Evolutionary conservation across 2,888 invertebrate genomes (phyloP), one percentile per base, ranked within the genome.

Genomic region (Drosophila rellima): DNA sequence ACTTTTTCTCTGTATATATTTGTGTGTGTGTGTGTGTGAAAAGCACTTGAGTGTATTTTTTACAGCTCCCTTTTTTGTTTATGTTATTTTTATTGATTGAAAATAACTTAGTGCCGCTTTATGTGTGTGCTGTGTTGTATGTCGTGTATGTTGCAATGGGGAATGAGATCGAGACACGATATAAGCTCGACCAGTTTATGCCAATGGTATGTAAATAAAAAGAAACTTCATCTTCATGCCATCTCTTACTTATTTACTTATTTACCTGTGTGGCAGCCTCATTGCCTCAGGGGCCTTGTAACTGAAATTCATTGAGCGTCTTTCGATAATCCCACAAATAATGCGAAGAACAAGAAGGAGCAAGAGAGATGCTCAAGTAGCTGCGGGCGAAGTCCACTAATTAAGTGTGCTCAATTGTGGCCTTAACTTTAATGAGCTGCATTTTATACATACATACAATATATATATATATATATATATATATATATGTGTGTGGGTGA

Each of bases 41-140:
- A 72, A 78, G 71, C 79, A 83, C 75, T 87, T 79, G 73, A 83
- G 83, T 86, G 76, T 83, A 81, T 82, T 83, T 82, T 86, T 83
- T 83, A 83, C 83, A 77, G 74, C 86, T 76, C 72, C 70, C 69
- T 64, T 63, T 77, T 78, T 87, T 87, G 84, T 84, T 85, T 87
- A 84, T 84, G 82, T 84, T 87, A 78, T 82, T 84, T 85, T 85
- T 85, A 85, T 85, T 85, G 84, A 85, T 85, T 85, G 84, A 85
- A 85, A 85, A 87, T 85, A 85, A 85, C 84, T 85, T 85, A 87
- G 84, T 78, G 88, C 57, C 76, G 80, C 80, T 85, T 87, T 82
- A 82, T 85, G 82, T 61, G 66, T 60, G 50, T 39, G 57, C 66
- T 69, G 55, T 35, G 23, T 67, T 67, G 17, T 48, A 2, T 55